These are phyloP conservation scores for Crioceris asparagi DNA, from an alignment of 2,888 invertebrate genomes.

Conservation along the genomic window DNA sequence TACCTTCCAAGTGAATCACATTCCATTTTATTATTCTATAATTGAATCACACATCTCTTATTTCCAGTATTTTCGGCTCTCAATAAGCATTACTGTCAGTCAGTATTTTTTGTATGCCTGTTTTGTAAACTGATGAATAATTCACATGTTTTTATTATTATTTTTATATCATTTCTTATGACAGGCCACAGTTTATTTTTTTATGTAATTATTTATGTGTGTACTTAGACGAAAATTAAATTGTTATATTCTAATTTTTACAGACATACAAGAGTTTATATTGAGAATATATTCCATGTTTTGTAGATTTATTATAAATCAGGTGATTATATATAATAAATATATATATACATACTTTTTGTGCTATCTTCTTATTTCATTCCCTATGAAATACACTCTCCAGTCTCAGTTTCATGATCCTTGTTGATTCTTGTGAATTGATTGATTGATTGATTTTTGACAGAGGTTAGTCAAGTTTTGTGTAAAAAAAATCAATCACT, in stretches of 20 bases:
- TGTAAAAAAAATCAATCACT: no score
- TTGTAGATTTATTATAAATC: slow-evolving; percentile 35
- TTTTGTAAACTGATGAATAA: no score
- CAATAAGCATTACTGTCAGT: slow-evolving; percentile 13
- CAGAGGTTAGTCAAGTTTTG: no score
- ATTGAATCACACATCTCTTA: slow-evolving; percentile 9
- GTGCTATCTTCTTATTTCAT: no score
- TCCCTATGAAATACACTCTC: no score
- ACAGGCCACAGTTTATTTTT: slow-evolving; percentile 25
- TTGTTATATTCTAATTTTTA: slow-evolving; percentile 37
- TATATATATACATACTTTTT: no score
- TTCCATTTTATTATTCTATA: slow-evolving; percentile 10
- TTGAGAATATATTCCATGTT: slow-evolving; percentile 37
- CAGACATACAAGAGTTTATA: slow-evolving; percentile 37
- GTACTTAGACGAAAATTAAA: slow-evolving; percentile 36
- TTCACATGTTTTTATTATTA: background rate
- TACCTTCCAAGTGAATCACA: slow-evolving; percentile 11
- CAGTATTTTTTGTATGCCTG: slow-evolving; percentile 13
- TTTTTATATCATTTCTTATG: slow-evolving; percentile 8
- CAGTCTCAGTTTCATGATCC: no score
- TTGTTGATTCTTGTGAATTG: no score
- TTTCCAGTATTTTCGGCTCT: slow-evolving; percentile 18
- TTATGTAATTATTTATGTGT: slow-evolving; percentile 28
- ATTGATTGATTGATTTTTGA: no score
- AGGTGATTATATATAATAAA: slow-evolving; percentile 27